Evolutionary conservation across 2,113 vertebrate species (phyloP), one percentile per base, ranked within the genome.

Genomic region (Mastomys natalensis): DNA sequence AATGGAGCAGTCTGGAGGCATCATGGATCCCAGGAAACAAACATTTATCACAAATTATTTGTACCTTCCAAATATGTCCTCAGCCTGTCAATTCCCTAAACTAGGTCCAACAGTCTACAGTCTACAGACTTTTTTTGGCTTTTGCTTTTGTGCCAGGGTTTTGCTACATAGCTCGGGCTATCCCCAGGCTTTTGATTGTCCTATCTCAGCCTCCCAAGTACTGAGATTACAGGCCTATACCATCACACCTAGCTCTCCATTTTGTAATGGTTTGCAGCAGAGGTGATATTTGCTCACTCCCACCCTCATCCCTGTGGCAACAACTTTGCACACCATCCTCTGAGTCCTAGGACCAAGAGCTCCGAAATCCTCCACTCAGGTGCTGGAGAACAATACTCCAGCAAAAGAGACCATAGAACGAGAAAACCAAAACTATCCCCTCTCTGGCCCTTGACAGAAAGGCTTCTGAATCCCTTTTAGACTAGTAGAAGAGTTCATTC

Each of bases 61-160:
- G 29, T 89, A 17, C 84, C 76, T 93, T 95, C 89, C 55, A 91
- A 96, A 96, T 10, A 72, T 70, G 74, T 90, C 74, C 66, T 87
- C n/a, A 82, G 53, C 77, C 89, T 48, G 86, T 95, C 34, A 68
- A 22, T 91, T 93, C 74, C 82, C 84, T 70, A 87, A 93, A 82
- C 22, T 24, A 96, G 48, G 3, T 64, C 74, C 22, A 89, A 40
- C 24, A 87, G 89, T 90, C 37, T 80, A 93, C 0, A 80, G 45
- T 10, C 64, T 68, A 21, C 13, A 74, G 21, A 51, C n/a, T 24
- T 51, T 37, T 37, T 37, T 34, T 87, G 10, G 40, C 29, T 55
- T n/a, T 48, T 62, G 55, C 45, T 90, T 90, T 66, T n/a, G 34
- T 66, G 7, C 48, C 34, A 29, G 34, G 13, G 22, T 51, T 62